These are phyloP conservation scores for Ricordea florida DNA, from an alignment of 92 coral and sea anemone species.

Conservation along the genomic window DNA sequence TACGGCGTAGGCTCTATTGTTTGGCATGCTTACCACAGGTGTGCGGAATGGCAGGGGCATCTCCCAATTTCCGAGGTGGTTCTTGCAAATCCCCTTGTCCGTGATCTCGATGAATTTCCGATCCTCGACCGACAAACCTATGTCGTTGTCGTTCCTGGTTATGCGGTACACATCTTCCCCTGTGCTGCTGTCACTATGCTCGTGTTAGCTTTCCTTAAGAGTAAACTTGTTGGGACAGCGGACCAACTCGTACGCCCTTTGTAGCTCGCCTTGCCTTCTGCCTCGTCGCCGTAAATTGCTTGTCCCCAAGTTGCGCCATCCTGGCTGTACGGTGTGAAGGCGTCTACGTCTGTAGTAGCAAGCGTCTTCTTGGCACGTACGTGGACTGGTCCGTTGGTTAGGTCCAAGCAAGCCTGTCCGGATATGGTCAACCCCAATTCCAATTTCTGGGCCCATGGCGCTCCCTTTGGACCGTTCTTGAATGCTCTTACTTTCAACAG, in stretches of 20 bases:
- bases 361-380: constrained; percentile 13
- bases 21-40: background rate
- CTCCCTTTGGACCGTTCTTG: constrained; percentile 52
- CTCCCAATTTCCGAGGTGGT: constrained; percentile 27
- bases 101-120: constrained; percentile 3
- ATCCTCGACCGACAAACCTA: constrained; percentile 1
- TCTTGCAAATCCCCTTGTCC: constrained; percentile 15
- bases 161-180: background rate
- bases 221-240: constrained; percentile 8
- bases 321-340: background rate
- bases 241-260: constrained; percentile 6
- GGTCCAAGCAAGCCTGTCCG: constrained; percentile 51
- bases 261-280: background rate
- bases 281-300: background rate
- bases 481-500: constrained; percentile 46
- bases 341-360: background rate
- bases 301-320: background rate
- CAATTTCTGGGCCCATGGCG: constrained; percentile 53
- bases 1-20: background rate
- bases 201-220: background rate
- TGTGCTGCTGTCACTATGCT: background rate
- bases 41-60: constrained; percentile 4
- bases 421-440: constrained; percentile 44
- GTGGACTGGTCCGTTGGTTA: constrained; percentile 25
- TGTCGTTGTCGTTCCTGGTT: constrained; percentile 7